These are phyloP conservation scores for Hiodon tergisus DNA, from an alignment of 2,113 vertebrate species.

Conservation along the genomic window DNA sequence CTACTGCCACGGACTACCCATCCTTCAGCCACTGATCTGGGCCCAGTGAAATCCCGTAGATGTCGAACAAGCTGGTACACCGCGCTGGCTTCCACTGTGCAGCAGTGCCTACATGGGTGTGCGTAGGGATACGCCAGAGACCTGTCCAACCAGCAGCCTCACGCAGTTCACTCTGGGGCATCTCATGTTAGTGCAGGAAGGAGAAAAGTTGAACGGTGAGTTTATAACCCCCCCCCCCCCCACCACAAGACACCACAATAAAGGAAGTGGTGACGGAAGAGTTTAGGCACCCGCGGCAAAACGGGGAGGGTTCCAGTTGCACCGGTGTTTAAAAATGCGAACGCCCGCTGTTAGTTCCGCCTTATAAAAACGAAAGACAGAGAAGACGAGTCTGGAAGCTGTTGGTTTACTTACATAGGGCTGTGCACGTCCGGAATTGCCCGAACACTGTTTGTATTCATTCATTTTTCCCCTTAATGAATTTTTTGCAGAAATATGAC, in stretches of 20 bases:
- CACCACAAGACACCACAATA: too few relatives aligned
- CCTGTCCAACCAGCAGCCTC: too few relatives aligned
- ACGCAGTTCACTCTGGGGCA: neutral
- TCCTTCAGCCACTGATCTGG: too few relatives aligned
- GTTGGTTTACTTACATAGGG: constrained; percentile 35
- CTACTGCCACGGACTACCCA: too few relatives aligned
- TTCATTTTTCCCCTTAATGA: constrained; percentile 32
- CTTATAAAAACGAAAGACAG: constrained; percentile 23
- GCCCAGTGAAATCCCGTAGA: too few relatives aligned
- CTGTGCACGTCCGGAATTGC: constrained; percentile 37
- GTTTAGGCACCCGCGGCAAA: constrained; percentile 16
- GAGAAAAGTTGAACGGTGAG: neutral
- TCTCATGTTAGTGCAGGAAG: neutral
- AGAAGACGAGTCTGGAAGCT: constrained; percentile 33
- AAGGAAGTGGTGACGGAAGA: constrained; percentile 20
- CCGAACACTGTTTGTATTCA: constrained; percentile 31
- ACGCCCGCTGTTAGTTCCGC: constrained; percentile 19
- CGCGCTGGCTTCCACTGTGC: too few relatives aligned
- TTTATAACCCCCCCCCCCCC: too few relatives aligned
- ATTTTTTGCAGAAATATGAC: constrained; percentile 26
- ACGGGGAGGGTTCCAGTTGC: constrained; percentile 12
- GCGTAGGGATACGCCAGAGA: too few relatives aligned
- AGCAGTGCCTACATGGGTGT: too few relatives aligned
- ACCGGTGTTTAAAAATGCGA: constrained; percentile 20
- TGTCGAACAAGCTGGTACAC: too few relatives aligned